Evolutionary conservation across 2,797 vertebrate species (phyloP).

Genomic region (Denticeps clupeoides): DNA sequence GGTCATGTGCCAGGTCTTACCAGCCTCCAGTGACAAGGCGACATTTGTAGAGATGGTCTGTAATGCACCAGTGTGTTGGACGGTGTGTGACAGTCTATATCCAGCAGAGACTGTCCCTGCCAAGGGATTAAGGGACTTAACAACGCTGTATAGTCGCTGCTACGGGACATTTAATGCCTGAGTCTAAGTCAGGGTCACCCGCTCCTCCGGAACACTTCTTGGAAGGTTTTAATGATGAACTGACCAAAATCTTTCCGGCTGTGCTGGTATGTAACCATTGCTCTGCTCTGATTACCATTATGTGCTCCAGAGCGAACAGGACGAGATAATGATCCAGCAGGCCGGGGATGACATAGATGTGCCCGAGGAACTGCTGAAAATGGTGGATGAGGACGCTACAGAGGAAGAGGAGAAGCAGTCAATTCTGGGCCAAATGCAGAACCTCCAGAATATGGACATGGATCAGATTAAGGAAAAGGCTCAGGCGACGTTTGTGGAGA

Average conservation of each 20-base stretch:
- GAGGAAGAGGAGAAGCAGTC: conserved; percentile 95
- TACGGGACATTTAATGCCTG: too few species aligned
- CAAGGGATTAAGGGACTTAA: neutral
- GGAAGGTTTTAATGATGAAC: too few species aligned
- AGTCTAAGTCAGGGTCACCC: conserved; percentile 34
- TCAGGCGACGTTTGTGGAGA: conserved; percentile 79
- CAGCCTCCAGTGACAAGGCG: too few species aligned
- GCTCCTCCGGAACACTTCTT: conserved; percentile 14
- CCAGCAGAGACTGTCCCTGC: too few species aligned
- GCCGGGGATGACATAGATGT: conserved; percentile 87
- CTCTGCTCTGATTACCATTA: too few species aligned
- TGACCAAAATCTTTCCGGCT: neutral
- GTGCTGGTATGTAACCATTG: too few species aligned
- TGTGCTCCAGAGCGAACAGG: conserved; percentile 87
- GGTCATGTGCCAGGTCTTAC: too few species aligned
- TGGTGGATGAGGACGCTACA: conserved; percentile 91
- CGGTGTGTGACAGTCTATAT: too few species aligned
- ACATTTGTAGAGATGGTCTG: too few species aligned
- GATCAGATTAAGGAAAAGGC: conserved; percentile 92
- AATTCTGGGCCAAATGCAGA: conserved; percentile 84
- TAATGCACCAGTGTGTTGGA: too few species aligned
- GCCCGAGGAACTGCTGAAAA: conserved; percentile 90
- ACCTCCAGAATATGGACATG: conserved; percentile 93
- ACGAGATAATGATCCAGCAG: conserved; percentile 88
- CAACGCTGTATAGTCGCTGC: conserved; percentile 28